Evolutionary conservation across 2,113 vertebrate genomes (phyloP), one percentile per base, ranked within the genome.

Genomic region (Antigone vipio): DNA sequence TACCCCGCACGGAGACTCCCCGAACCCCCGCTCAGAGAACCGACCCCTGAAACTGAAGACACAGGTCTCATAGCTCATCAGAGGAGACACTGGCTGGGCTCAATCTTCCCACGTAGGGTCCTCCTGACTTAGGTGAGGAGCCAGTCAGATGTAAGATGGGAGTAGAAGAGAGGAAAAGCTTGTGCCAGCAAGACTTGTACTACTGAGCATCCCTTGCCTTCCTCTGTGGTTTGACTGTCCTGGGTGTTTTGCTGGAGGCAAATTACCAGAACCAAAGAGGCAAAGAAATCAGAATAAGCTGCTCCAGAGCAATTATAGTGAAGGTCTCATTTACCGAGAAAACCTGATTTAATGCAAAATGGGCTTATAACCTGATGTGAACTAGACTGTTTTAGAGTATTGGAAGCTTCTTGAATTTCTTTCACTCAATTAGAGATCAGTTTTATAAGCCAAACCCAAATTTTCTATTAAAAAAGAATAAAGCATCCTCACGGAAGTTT

Each of bases 261-360:
- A 95, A 94, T 81, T 85, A 89, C 66, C 87, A 89, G 72, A 96
- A 94, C 84, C 80, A 85, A 77, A 95, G 87, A 94, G 77, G 89
- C 87, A 83, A 94, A 85, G 84, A 64, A 87, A 95, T 95, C 74
- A 76, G 74, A 93, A 92, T 82, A 82, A 96, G 87, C 87, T 56
- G 69, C 69, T 93, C 81, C 81, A 85, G 34, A 89, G 94, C 81
- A 96, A 96, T 96, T 95, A 93, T 3, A 95, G 84, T 16, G 87
- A 87, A 95, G 55, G 92, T 67, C 93, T 96, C 89, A 94, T 94
- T 95, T 95, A 76, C 26, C 35, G 84, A 93, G 69, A 84, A 96
- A 97, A 87, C 58, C 87, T 82, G 77, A 93, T 94, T 96, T 96
- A 94, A 95, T 93, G 74, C 81, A 95, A 94, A 95, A 93, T n/a